Base-by-base conservation (phyloP, 2,888 invertebrate genomes). In the Epinotia demarniana region DNA sequence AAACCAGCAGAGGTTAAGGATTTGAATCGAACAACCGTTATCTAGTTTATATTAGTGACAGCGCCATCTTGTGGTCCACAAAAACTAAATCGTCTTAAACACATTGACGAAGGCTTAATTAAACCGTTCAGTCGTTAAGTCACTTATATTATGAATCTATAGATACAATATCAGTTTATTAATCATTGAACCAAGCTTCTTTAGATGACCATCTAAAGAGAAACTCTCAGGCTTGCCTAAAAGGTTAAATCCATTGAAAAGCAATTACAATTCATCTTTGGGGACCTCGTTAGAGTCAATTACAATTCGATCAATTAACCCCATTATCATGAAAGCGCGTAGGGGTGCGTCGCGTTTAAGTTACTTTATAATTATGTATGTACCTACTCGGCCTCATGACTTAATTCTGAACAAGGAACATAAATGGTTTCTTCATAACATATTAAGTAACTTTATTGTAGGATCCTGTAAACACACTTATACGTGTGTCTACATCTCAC, bases 221-320 rank as follows among this genome's bases (percentile, higher is more conserved):
- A 23, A 23, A 23, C 1, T 23, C 23, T 23, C 23, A 23, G 1
- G 23, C 23, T 0, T 33, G 70, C 60, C 60, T 60, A 49, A 66
- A 70, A 75, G 60, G 75, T 71, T 70, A 64, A 60, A 66, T 66
- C 53, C 64, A 66, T 71, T 75, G 70, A 46, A 71, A 66, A 70
- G 71, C 71, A 71, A 71, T 75, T 75, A 75, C 70, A 66, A 75
- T 75, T 66, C 19, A 66, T 75, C 71, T 61, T 75, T 46, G 23
- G 66, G 58, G 64, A 60, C 66, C 58, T 71, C 66, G 53, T 66
- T 71, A 70, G 55, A 71, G 66, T 67, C 71, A 61, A 75, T 72
- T 72, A 75, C 61, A 62, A 72, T 72, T 67, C 66, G 60, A 67
- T 75, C 71, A 75, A 75, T 75, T 75, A 72, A 75, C 53, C 55